Percentiles rank a stretch among this genome's conserved stretches.
phyloP scores from a whole-genome alignment of 2,797 vertebrate species.

The Sebastes cheni region DNA sequence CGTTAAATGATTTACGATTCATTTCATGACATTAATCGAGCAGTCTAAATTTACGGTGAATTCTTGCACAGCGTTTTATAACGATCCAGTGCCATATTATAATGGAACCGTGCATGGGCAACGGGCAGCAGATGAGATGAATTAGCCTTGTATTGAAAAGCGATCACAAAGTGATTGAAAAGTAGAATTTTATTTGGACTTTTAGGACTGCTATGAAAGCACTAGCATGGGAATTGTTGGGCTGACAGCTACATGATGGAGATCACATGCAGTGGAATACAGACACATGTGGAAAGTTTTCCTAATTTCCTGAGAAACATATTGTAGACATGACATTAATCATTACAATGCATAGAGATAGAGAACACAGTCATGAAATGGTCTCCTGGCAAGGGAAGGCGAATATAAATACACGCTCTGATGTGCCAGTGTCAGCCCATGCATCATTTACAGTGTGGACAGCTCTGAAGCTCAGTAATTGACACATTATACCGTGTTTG shows the following conservation, averaged over 20 bases:
- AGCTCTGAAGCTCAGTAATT: not conserved
- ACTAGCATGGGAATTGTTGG: slow-evolving; percentile 17
- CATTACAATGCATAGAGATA: not conserved
- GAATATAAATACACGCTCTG: not conserved
- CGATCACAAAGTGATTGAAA: slow-evolving; percentile 26
- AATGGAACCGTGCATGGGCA: not conserved
- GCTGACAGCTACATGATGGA: slow-evolving; percentile 41
- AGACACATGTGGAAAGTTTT: slow-evolving; percentile 23
- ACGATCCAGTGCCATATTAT: not conserved
- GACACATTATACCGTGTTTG: not conserved
- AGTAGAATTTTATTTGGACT: slow-evolving; percentile 20
- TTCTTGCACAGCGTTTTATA: not conserved
- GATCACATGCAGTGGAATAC: slow-evolving; percentile 23
- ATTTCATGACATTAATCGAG: slow-evolving; percentile 13
- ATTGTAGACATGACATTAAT: slow-evolving; percentile 19
- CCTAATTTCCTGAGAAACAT: slow-evolving; percentile 31
- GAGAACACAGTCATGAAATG: not conserved
- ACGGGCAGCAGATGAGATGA: not conserved
- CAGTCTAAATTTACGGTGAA: not conserved
- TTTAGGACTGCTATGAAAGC: slow-evolving; percentile 30
- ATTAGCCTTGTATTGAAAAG: slow-evolving; percentile 14
- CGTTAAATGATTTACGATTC: slow-evolving; percentile 8
- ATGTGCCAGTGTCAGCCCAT: not conserved
- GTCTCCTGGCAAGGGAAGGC: not conserved
- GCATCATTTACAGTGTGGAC: not conserved